Percentiles rank a stretch among this genome's conserved stretches.
Conservation (phyloP, 2,888 invertebrate species). For the Agonopterix arenella region DNA sequence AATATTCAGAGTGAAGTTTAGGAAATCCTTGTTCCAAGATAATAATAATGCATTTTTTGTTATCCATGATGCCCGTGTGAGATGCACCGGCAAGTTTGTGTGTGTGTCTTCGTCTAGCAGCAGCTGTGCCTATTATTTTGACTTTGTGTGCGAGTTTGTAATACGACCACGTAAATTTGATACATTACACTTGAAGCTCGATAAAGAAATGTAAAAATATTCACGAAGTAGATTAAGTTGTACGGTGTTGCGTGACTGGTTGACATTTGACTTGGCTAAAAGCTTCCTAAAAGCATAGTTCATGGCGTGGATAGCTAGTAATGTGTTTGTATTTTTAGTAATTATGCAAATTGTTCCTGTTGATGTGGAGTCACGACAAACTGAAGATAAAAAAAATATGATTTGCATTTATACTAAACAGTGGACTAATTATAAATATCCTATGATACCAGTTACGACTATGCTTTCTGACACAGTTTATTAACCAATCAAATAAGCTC, state of each 20-base stretch:
- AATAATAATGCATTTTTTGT: constrained; percentile 74
- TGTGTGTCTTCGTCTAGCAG: constrained; percentile 44
- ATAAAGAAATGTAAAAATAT: constrained; percentile 25
- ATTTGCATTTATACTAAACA: no score
- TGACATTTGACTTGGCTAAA: constrained; percentile 38
- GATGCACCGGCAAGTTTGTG: constrained; percentile 50
- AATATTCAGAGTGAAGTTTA: constrained; percentile 20
- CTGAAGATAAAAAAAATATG: no score
- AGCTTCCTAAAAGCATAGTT: constrained; percentile 34
- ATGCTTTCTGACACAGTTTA: no score
- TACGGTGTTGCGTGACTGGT: constrained; percentile 53
- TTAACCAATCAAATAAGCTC: no score
- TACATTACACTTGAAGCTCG: constrained; percentile 18
- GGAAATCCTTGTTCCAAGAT: constrained; percentile 52
- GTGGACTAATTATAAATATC: no score
- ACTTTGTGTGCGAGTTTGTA: constrained; percentile 48
- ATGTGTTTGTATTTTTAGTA: constrained; percentile 48
- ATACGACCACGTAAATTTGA: constrained; percentile 39
- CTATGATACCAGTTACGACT: no score
- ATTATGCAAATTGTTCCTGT: constrained; percentile 39
- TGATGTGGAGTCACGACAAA: no score
- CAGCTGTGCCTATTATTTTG: constrained; percentile 72
- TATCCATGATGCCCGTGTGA: constrained; percentile 60
- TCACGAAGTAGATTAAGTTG: constrained; percentile 36
- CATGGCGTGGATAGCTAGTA: constrained; percentile 32